Conservation (phyloP, 1,140 invertebrate species). For the Chymomyza costata region DNA sequence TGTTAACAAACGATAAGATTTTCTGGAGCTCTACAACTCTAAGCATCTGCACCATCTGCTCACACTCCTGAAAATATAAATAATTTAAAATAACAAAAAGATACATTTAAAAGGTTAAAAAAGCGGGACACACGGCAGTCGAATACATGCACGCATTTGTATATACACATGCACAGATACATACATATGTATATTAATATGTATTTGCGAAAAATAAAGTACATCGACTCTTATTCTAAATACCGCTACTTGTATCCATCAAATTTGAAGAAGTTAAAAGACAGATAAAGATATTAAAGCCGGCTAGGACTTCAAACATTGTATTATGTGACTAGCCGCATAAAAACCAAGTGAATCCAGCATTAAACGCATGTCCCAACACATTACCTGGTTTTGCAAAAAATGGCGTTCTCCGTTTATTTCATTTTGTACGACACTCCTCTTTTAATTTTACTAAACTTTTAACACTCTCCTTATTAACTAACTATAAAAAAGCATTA, state of each 20-base stretch:
- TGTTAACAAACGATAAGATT: conserved; percentile 87
- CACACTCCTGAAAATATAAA: conserved; percentile 76
- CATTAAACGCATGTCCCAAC: conserved; percentile 48
- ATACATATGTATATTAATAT: conserved; percentile 32
- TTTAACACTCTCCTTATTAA: conserved; percentile 1
- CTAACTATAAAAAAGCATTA: not conserved
- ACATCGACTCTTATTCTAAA: no score
- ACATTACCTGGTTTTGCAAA: conserved; percentile 51
- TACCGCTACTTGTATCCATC: no score
- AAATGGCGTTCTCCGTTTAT: conserved; percentile 34
- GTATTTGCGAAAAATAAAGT: no score
- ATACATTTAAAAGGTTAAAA: not conserved
- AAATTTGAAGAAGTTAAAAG: no score
- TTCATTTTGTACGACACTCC: conserved; percentile 8
- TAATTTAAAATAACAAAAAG: not conserved
- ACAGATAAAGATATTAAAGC: no score
- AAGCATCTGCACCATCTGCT: conserved; percentile 90
- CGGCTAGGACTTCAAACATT: no score
- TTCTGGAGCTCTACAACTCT: conserved; percentile 89
- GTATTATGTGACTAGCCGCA: no score
- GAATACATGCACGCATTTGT: conserved; percentile 3
- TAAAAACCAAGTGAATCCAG: conserved; percentile 17
- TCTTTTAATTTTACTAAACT: conserved; percentile 5
- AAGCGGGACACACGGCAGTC: not conserved
- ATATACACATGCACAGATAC: conserved; percentile 9